phyloP scores from a whole-genome alignment of 2,113 vertebrate genomes.

The Mesocricetus auratus region DNA sequence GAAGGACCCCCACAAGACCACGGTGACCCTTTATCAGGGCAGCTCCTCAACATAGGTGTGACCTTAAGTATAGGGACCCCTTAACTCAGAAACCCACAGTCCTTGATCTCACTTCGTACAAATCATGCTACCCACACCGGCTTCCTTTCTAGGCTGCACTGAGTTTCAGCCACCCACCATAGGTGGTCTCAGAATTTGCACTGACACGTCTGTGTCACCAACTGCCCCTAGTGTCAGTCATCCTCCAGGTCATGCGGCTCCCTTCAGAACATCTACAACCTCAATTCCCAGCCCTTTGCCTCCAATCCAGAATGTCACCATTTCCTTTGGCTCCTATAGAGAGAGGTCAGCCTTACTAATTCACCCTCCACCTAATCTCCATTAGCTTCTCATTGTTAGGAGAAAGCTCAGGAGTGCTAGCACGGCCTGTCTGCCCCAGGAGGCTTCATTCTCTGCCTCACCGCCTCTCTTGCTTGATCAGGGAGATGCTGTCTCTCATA shows the following conservation, averaged over 20 bases:
- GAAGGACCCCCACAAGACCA: too few relatives aligned
- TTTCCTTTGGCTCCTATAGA: background rate
- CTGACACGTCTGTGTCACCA: background rate
- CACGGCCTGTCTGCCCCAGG: background rate
- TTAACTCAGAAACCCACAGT: background rate
- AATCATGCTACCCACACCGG: too few relatives aligned
- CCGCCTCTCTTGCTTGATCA: too few relatives aligned
- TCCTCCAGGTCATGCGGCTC: background rate
- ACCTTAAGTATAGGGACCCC: background rate
- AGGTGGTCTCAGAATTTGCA: background rate
- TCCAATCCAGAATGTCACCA: too few relatives aligned
- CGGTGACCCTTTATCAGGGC: too few relatives aligned
- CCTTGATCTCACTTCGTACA: background rate
- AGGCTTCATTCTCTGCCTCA: background rate
- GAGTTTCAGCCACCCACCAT: rapidly evolving
- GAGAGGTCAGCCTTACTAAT: rapidly evolving
- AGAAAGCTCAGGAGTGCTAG: rapidly evolving
- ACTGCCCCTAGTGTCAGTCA: background rate
- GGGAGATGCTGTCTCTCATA: background rate
- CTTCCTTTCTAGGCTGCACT: rapidly evolving
- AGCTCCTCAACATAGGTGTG: background rate
- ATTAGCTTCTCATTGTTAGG: too few relatives aligned
- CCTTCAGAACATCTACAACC: background rate
- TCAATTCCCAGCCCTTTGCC: rapidly evolving
- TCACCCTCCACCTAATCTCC: rapidly evolving